These are phyloP conservation scores for Pampus argenteus DNA, from an alignment of 2,797 vertebrate species.

Conservation along the genomic window DNA sequence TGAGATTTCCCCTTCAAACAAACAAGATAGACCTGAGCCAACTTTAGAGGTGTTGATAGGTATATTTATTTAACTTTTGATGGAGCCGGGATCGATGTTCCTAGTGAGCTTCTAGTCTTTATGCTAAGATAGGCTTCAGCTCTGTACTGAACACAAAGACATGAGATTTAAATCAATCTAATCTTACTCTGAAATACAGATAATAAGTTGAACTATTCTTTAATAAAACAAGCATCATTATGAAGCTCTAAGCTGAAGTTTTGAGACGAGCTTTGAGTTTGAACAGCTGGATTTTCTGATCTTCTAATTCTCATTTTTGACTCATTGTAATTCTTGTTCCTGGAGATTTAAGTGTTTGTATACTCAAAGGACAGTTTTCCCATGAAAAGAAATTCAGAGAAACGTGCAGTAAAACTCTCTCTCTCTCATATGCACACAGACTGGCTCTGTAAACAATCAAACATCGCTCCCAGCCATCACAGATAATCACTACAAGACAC, in stretches of 20 bases:
- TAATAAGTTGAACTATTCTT: not conserved
- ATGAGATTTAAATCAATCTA: no score
- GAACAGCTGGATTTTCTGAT: not conserved
- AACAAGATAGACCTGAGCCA: no score
- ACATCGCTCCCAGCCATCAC: conserved; percentile 51
- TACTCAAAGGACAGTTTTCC: conserved; percentile 44
- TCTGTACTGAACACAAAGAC: no score
- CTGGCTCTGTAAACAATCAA: conserved; percentile 64
- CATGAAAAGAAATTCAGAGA: conserved; percentile 40
- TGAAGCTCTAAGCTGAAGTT: not conserved
- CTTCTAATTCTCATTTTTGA: not conserved
- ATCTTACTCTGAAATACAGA: no score
- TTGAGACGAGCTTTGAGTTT: not conserved
- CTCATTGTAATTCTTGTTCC: conserved; percentile 15
- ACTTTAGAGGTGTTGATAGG: no score
- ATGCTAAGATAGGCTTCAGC: no score
- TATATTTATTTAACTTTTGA: no score
- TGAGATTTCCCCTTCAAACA: no score
- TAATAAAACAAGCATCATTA: not conserved
- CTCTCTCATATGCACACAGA: conserved; percentile 7
- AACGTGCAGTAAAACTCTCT: not conserved
- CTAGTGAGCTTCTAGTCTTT: no score
- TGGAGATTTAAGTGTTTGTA: conserved; percentile 36
- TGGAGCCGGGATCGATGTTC: no score
- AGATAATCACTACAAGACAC: conserved; percentile 72